Evolutionary conservation across 2,797 vertebrate genomes (phyloP).

Genomic region (Schizothorax lantsangensis): DNA sequence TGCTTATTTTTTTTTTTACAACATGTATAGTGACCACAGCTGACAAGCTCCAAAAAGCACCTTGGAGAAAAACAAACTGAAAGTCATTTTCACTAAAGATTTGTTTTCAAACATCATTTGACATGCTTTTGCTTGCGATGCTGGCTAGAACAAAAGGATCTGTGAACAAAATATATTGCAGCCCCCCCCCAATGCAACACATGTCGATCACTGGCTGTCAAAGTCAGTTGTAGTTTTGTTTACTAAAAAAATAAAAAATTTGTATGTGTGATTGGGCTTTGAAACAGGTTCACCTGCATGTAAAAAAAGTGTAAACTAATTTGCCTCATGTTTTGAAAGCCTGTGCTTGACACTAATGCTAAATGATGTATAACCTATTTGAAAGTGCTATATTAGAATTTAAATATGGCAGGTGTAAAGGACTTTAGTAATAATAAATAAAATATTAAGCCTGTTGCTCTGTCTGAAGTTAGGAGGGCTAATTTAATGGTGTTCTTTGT

Average conservation of each 20-base stretch:
- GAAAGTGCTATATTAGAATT: not conserved
- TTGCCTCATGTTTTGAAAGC: not conserved
- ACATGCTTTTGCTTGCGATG: not conserved
- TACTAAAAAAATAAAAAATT: not conserved
- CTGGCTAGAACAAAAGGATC: not conserved
- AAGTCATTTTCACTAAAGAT: not conserved
- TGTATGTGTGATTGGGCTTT: not conserved
- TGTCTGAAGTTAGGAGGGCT: not conserved
- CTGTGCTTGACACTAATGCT: not conserved
- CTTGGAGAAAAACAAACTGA: not conserved
- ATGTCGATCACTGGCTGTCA: not conserved
- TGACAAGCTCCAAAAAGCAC: not conserved
- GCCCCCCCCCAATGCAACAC: not conserved
- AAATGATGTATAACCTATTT: not conserved
- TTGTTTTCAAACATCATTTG: not conserved
- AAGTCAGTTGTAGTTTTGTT: not conserved
- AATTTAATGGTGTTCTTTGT: not conserved
- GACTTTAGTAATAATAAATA: not conserved
- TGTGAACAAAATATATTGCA: not conserved
- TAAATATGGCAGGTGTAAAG: not conserved
- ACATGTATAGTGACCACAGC: not conserved
- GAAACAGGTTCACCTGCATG: not conserved
- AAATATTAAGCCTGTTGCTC: not conserved
- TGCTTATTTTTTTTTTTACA: not conserved
- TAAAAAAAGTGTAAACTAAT: not conserved